Evolutionary conservation across 2,888 invertebrate genomes (phyloP).

Genomic region (Acronicta psi): DNA sequence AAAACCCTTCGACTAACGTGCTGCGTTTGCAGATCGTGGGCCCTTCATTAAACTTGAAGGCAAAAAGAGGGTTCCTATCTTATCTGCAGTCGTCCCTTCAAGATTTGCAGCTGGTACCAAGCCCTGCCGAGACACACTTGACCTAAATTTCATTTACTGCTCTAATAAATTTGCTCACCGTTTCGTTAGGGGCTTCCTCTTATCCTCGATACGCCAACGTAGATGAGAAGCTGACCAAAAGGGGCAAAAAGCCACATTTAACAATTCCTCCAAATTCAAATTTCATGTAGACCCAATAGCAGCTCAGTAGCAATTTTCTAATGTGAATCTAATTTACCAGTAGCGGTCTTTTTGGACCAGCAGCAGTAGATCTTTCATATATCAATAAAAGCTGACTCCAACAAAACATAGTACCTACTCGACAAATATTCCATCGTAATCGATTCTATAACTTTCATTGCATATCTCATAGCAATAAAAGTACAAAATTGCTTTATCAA

Average conservation of each 20-base stretch:
- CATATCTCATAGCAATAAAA: too few species aligned
- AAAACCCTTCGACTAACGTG: conserved; percentile 37
- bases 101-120: conserved; percentile 48
- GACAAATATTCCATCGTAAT: too few species aligned
- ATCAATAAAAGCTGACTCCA: too few species aligned
- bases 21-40: conserved; percentile 54
- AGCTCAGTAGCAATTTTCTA: too few species aligned
- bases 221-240: neutral
- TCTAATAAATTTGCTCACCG: conserved; percentile 30
- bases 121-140: conserved; percentile 28
- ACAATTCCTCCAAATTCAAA: neutral
- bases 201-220: neutral
- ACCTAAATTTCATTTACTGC: conserved; percentile 39
- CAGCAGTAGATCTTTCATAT: too few species aligned
- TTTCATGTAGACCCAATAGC: too few species aligned
- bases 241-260: too few species aligned
- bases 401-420: too few species aligned
- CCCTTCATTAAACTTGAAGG: conserved; percentile 64
- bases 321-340: too few species aligned
- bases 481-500: too few species aligned
- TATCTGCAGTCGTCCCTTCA: conserved; percentile 54
- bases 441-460: too few species aligned
- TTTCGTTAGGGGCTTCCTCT: conserved; percentile 18
- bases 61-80: conserved; percentile 61
- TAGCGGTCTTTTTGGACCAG: too few species aligned